phyloP scores from a whole-genome alignment of 2,888 invertebrate genomes.

The Conistra vaccinii region DNA sequence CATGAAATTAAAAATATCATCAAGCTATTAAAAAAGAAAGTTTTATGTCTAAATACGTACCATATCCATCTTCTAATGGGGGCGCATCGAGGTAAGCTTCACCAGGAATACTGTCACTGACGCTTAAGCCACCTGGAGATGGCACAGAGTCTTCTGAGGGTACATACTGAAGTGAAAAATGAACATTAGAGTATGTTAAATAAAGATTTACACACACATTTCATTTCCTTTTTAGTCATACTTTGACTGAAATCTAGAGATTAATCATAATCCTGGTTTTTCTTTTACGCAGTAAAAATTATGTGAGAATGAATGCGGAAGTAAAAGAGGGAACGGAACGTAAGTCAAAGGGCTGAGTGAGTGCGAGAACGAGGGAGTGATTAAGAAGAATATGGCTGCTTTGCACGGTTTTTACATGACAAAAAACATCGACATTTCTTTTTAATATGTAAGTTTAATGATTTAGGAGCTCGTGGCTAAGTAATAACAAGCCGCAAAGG shows the following conservation, averaged over 20 bases:
- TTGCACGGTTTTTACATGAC: not conserved
- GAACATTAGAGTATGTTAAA: not conserved
- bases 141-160: slow-evolving; percentile 8
- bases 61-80: slow-evolving; percentile 84
- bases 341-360: too few relatives aligned
- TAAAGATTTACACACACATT: not conserved
- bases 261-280: not conserved
- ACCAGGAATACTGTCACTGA: slow-evolving; percentile 20
- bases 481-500: too few relatives aligned
- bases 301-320: too few relatives aligned
- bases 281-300: not conserved
- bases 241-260: not conserved
- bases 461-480: too few relatives aligned
- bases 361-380: too few relatives aligned
- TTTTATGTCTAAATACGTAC: slow-evolving; percentile 67
- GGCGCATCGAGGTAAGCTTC: slow-evolving; percentile 63
- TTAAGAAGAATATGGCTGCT: too few relatives aligned
- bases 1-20: not conserved
- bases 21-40: not conserved
- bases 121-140: slow-evolving; percentile 20
- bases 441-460: not conserved
- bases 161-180: slow-evolving; percentile 11
- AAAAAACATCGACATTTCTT: not conserved
- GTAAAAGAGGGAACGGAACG: too few relatives aligned
- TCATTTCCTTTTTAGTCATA: not conserved